Evolutionary conservation across 2,797 vertebrate species (phyloP).

Genomic region (Coluber constrictor): DNA sequence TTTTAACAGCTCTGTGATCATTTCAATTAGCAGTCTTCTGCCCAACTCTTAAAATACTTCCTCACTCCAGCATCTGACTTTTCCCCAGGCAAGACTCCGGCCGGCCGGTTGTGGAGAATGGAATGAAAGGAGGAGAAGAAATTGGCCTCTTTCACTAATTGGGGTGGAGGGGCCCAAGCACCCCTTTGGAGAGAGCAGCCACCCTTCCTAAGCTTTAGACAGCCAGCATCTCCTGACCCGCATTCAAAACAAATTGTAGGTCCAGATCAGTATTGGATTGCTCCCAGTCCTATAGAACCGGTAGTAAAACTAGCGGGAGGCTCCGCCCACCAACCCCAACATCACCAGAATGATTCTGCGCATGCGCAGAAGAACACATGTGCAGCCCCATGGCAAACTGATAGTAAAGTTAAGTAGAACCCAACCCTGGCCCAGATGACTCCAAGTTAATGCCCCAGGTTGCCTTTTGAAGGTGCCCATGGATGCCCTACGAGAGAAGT

Average conservation of each 20-base stretch:
- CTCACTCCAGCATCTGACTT: too few species aligned
- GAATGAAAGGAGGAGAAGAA: background rate
- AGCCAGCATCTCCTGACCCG: background rate
- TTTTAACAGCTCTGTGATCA: constrained; percentile 39
- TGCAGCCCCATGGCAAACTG: too few species aligned
- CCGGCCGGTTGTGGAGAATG: too few species aligned
- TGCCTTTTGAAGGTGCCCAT: background rate
- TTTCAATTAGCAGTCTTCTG: constrained; percentile 49
- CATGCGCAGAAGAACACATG: too few species aligned
- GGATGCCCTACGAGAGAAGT: background rate
- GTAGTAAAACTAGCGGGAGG: too few species aligned
- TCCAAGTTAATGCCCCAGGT: background rate
- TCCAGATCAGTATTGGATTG: background rate
- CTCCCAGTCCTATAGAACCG: too few species aligned
- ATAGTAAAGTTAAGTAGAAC: too few species aligned
- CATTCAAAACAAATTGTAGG: background rate
- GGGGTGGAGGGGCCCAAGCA: too few species aligned
- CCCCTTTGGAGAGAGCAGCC: background rate
- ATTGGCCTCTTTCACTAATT: background rate
- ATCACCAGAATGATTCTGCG: too few species aligned
- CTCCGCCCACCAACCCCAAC: too few species aligned
- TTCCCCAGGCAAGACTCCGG: background rate
- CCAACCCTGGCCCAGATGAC: background rate
- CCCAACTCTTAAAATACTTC: background rate
- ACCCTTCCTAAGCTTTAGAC: too few species aligned